Evolutionary conservation across 2,797 vertebrate species (phyloP).

Genomic region (Enteromius thamalakanensis): DNA sequence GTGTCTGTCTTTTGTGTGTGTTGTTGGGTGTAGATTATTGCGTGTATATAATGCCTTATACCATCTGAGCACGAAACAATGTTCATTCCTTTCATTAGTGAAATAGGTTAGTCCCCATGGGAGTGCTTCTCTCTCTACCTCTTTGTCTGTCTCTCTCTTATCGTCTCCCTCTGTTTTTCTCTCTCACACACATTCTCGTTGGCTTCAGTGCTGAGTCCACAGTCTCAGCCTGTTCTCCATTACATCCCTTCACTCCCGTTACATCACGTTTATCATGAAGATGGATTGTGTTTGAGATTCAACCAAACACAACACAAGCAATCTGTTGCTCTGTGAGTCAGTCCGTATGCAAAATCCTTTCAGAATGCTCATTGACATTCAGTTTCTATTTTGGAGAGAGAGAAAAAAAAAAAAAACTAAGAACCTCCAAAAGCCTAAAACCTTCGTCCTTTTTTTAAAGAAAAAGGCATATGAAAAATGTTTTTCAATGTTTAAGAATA

Average conservation of each 20-base stretch:
- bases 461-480: background rate
- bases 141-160: conserved; percentile 35
- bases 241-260: conserved; percentile 17
- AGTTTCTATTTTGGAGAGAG: background rate
- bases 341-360: background rate
- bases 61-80: conserved; percentile 61
- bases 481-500: too few species aligned
- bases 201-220: background rate
- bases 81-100: conserved; percentile 70
- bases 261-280: conserved; percentile 23
- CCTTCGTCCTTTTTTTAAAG: background rate
- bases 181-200: background rate
- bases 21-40: conserved; percentile 31
- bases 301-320: conserved; percentile 28
- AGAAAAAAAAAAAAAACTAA: background rate
- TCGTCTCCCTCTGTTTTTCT: background rate
- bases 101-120: conserved; percentile 76
- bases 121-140: conserved; percentile 50
- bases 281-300: conserved; percentile 18
- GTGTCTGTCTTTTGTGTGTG: background rate
- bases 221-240: conserved; percentile 40
- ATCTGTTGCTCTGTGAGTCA: conserved; percentile 36
- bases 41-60: conserved; percentile 33
- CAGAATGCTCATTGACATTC: conserved; percentile 10
- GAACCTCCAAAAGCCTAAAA: background rate